phyloP scores from a whole-genome alignment of 2,888 invertebrate species.

The Eristalis tenax region DNA sequence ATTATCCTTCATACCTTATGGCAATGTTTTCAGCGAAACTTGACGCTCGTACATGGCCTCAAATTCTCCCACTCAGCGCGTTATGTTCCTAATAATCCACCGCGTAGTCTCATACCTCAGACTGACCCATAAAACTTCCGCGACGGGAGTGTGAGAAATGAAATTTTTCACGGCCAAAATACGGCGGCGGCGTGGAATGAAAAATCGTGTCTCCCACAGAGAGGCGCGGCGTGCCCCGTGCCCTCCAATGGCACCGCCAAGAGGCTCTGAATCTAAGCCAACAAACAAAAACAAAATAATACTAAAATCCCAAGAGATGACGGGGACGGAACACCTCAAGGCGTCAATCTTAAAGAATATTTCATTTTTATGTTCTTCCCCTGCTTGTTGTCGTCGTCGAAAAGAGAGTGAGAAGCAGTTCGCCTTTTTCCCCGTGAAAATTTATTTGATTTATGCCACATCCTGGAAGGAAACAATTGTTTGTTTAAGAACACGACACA shows the following conservation, averaged over 20 bases:
- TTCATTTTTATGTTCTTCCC: conserved; percentile 64
- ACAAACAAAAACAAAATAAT: conserved; percentile 55
- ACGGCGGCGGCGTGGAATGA: not conserved
- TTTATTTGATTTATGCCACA: conserved; percentile 69
- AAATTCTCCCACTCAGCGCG: not conserved
- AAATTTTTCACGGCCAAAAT: conserved; percentile 14
- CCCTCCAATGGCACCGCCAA: not conserved
- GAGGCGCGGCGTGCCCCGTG: not conserved
- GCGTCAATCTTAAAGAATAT: conserved; percentile 66
- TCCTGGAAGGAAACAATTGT: conserved; percentile 63
- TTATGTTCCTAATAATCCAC: conserved; percentile 26
- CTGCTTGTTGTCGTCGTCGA: not conserved
- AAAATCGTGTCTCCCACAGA: not conserved
- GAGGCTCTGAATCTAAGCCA: conserved; percentile 30
- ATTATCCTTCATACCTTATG: not conserved
- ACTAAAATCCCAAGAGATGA: conserved; percentile 45
- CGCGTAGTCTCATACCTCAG: conserved; percentile 7
- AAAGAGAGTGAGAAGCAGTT: conserved; percentile 36
- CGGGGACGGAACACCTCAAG: conserved; percentile 55
- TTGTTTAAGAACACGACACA: conserved; percentile 36
- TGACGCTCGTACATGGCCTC: not conserved
- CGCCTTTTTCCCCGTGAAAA: conserved; percentile 38
- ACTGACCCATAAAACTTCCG: conserved; percentile 17
- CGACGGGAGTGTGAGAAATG: not conserved
- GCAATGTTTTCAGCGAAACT: not conserved